These are phyloP conservation scores for Hippopotamus amphibius DNA, from an alignment of 2,113 vertebrate species.

Conservation along the genomic window DNA sequence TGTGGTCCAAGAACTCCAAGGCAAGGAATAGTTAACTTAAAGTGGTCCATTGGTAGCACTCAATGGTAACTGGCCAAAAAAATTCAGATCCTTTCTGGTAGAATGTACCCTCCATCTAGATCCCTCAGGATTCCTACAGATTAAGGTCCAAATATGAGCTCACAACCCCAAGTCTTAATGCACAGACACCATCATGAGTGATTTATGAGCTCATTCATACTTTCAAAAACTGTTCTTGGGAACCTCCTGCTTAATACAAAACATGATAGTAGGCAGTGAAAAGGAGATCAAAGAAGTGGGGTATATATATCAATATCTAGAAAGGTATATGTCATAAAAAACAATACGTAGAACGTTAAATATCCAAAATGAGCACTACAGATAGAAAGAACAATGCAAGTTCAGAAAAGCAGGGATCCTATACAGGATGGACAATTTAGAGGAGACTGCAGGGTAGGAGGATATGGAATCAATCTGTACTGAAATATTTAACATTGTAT, in stretches of 20 bases:
- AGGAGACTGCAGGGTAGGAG: neutral
- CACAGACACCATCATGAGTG: neutral
- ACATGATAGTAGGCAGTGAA: neutral
- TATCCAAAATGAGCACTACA: neutral
- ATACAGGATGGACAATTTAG: neutral
- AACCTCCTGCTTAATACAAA: neutral
- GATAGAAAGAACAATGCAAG: neutral
- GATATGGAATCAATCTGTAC: neutral
- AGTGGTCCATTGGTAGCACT: neutral
- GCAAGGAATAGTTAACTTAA: neutral
- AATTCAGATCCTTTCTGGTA: neutral
- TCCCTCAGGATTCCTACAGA: neutral
- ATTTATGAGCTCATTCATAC: neutral
- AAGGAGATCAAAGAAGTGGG: neutral
- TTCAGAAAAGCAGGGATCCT: neutral
- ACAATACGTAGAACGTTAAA: neutral
- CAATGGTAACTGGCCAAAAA: neutral
- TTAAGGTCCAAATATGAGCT: neutral
- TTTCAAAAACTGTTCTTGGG: neutral
- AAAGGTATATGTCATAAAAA: neutral
- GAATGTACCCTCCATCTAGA: neutral
- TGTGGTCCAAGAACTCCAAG: neutral
- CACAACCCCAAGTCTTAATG: neutral
- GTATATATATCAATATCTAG: neutral
- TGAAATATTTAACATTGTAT: neutral